A percentile compares a stretch with the other conserved stretches of the same genome.
Conservation (phyloP, 2,888 invertebrate genomes). For the Cheilosia scutellata region DNA sequence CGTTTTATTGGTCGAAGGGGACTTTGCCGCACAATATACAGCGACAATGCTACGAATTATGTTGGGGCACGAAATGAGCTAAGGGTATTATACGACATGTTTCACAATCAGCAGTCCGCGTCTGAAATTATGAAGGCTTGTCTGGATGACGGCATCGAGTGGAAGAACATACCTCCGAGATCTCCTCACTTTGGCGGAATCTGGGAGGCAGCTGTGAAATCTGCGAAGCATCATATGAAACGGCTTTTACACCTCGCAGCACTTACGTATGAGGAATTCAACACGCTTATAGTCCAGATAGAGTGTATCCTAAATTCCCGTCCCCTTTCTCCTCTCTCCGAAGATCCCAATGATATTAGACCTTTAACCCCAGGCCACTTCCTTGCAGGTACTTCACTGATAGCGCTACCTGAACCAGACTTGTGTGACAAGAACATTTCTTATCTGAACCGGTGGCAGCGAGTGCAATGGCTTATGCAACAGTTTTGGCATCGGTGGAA, state of each 20-base stretch:
- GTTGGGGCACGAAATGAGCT: conserved; percentile 27
- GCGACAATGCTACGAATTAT: conserved; percentile 16
- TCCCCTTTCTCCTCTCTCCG: conserved; percentile 20
- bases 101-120: conserved; percentile 10
- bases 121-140: conserved; percentile 3
- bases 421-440: conserved; percentile 14
- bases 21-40: conserved; percentile 12
- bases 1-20: background rate
- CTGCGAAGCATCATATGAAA: conserved; percentile 29
- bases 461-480: conserved; percentile 33
- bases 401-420: background rate
- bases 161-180: background rate
- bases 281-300: conserved; percentile 16
- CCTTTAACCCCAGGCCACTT: conserved; percentile 25
- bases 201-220: conserved; percentile 26
- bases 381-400: background rate
- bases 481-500: conserved; percentile 26
- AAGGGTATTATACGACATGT: conserved; percentile 9
- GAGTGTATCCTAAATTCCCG: conserved; percentile 25
- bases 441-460: conserved; percentile 11
- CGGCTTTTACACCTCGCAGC: conserved; percentile 1
- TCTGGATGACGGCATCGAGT: background rate
- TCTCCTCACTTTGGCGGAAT: conserved; percentile 25
- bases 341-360: conserved; percentile 10
- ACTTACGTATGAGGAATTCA: conserved; percentile 28